A percentile compares a stretch with the other conserved stretches of the same genome.
phyloP scores from a whole-genome alignment of 2,888 invertebrate genomes.

The Nephrotoma flavescens region DNA sequence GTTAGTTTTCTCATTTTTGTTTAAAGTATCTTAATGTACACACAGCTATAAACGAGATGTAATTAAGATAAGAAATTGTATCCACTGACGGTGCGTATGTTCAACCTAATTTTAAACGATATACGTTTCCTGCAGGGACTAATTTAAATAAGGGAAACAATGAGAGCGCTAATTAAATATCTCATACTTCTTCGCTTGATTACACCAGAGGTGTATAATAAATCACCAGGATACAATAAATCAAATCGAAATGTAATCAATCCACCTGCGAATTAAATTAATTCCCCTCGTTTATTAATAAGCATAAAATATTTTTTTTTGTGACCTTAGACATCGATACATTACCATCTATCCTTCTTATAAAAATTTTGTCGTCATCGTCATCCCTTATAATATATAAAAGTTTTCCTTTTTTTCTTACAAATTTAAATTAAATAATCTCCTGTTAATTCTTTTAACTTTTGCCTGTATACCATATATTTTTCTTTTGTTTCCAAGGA shows the following conservation, averaged over 20 bases:
- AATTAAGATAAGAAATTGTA: not conserved
- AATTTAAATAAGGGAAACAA: not conserved
- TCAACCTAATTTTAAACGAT: not conserved
- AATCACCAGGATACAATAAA: not conserved
- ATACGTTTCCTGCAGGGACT: not conserved
- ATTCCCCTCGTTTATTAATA: not conserved
- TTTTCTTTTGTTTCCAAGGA: not conserved
- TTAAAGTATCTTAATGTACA: not conserved
- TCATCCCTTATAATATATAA: not conserved
- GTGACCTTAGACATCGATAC: not conserved
- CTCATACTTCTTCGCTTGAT: not conserved
- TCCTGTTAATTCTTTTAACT: not conserved
- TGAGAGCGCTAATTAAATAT: not conserved
- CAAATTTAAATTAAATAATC: not conserved
- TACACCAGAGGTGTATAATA: not conserved
- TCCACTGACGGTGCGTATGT: too few species aligned
- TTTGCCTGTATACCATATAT: not conserved
- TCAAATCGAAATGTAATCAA: not conserved
- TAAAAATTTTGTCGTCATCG: not conserved
- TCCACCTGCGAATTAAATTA: too few species aligned
- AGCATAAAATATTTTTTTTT: not conserved
- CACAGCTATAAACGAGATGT: not conserved
- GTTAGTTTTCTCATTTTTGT: not conserved
- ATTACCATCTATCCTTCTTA: not conserved
- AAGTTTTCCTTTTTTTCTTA: not conserved